These are phyloP conservation scores for Platichthys flesus DNA, from an alignment of 2,113 vertebrate species.

Conservation along the genomic window DNA sequence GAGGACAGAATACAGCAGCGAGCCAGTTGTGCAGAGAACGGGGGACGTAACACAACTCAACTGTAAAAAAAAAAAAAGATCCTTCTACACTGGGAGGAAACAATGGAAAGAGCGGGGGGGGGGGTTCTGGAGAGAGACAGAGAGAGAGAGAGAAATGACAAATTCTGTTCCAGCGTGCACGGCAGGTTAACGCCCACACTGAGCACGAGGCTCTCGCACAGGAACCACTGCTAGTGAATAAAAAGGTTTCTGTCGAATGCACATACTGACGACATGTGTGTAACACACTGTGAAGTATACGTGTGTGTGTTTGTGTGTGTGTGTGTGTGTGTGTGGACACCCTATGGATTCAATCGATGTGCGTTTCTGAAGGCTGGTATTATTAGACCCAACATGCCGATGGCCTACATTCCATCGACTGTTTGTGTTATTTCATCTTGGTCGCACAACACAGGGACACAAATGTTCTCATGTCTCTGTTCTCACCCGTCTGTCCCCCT, in stretches of 20 bases:
- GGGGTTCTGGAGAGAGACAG: conserved; percentile 13
- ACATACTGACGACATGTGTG: neutral
- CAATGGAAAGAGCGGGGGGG: conserved; percentile 39
- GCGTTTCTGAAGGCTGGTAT: conserved; percentile 12
- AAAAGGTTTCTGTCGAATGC: conserved; percentile 12
- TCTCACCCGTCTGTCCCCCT: neutral
- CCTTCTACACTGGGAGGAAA: conserved; percentile 37
- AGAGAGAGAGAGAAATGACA: neutral
- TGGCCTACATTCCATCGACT: neutral
- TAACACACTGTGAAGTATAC: neutral
- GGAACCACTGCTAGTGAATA: neutral
- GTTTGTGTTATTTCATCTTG: neutral
- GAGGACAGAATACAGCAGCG: conserved; percentile 19
- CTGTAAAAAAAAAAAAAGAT: conserved; percentile 36
- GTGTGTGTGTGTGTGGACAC: neutral
- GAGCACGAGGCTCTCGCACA: conserved; percentile 28
- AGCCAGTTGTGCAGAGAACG: conserved; percentile 25
- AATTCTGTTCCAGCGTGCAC: too few relatives aligned
- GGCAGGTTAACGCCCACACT: conserved; percentile 31
- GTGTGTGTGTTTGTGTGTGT: too few relatives aligned
- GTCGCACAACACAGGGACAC: neutral
- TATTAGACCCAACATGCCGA: neutral
- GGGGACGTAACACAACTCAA: conserved; percentile 37
- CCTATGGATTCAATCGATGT: conserved; percentile 13
- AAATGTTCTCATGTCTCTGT: neutral